Percentiles rank a stretch among this genome's conserved stretches.
These are phyloP conservation scores for Megaustenia siamemsis DNA, from an alignment of 2,888 invertebrate genomes.

Conservation along the genomic window DNA sequence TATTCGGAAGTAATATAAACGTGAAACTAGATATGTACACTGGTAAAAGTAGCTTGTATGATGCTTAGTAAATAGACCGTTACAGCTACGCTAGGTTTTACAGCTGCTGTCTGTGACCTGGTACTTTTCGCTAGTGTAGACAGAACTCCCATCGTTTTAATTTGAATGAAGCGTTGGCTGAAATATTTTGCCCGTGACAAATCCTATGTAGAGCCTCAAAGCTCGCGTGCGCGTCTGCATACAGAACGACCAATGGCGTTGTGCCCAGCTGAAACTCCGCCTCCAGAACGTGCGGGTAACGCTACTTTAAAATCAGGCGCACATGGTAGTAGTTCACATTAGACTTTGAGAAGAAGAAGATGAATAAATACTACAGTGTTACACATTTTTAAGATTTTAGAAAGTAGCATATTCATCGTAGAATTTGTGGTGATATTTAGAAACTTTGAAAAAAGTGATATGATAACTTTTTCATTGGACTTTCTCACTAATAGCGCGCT, in stretches of 20 bases:
- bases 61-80: not conserved
- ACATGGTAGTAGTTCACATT: constrained; percentile 13
- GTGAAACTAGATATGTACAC: not conserved
- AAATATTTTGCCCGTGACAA: not conserved
- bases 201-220: constrained; percentile 23
- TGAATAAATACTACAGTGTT: not conserved
- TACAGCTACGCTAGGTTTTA: not conserved
- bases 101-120: not conserved
- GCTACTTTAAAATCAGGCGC: constrained; percentile 8
- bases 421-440: not conserved
- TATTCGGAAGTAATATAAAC: too few relatives aligned
- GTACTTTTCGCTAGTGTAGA: not conserved
- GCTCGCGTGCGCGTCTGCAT: constrained; percentile 14
- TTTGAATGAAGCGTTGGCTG: not conserved
- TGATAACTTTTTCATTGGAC: constrained; percentile 25
- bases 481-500: not conserved
- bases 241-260: constrained; percentile 9
- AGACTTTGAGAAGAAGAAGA: not conserved
- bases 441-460: not conserved
- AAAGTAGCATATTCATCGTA: not conserved
- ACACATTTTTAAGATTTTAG: not conserved
- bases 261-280: not conserved
- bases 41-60: not conserved
- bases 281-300: constrained; percentile 30
- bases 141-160: not conserved